A percentile compares a stretch with the other conserved stretches of the same genome.
phyloP scores from a whole-genome alignment of 2,113 vertebrate genomes.

The Chaenocephalus aceratus region DNA sequence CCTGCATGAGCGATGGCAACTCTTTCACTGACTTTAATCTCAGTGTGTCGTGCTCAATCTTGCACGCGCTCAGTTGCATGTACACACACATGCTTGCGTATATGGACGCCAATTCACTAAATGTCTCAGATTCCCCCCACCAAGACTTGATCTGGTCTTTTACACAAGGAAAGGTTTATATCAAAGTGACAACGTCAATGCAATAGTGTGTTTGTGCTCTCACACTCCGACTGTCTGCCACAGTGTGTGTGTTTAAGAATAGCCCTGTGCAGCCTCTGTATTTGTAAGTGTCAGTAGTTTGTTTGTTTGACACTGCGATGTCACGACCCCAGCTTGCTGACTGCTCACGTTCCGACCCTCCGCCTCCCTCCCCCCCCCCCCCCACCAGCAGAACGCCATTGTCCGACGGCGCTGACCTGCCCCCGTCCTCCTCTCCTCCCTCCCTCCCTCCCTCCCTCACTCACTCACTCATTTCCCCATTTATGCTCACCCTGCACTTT shows the following conservation, averaged over 20 bases:
- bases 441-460: constrained; percentile 54
- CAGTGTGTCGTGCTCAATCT: constrained; percentile 86
- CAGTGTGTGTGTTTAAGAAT: constrained; percentile 76
- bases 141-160: constrained; percentile 1
- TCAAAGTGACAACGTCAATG: constrained; percentile 16
- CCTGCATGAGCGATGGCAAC: constrained; percentile 77
- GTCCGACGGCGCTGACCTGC: constrained; percentile 76
- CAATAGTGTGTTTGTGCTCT: constrained; percentile 46
- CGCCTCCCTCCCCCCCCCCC: constrained; percentile 22
- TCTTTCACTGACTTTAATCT: constrained; percentile 88
- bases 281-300: constrained; percentile 84
- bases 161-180: background rate
- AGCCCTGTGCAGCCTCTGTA: constrained; percentile 64
- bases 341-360: constrained; percentile 86
- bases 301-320: constrained; percentile 83
- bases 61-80: constrained; percentile 23
- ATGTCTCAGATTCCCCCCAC: constrained; percentile 15
- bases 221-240: constrained; percentile 55
- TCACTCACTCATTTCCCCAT: constrained; percentile 61
- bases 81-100: constrained; percentile 5
- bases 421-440: constrained; percentile 56
- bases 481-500: constrained; percentile 91
- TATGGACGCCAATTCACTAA: constrained; percentile 28
- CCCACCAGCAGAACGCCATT: constrained; percentile 79
- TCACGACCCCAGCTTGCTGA: constrained; percentile 86